These are phyloP conservation scores for Bagarius yarrelli DNA, from an alignment of 2,113 vertebrate species.

Conservation along the genomic window DNA sequence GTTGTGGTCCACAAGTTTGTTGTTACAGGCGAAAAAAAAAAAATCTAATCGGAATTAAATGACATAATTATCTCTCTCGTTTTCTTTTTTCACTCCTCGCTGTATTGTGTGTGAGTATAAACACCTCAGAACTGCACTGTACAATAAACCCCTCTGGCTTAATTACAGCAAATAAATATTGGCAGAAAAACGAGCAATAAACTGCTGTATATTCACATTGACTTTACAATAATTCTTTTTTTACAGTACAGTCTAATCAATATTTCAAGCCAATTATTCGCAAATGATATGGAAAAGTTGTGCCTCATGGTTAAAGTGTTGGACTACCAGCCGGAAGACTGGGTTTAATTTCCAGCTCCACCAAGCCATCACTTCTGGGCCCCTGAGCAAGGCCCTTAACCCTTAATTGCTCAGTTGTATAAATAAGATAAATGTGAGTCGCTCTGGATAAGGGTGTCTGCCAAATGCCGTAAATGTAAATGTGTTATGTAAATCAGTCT, in stretches of 20 bases:
- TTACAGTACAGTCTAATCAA: slow-evolving; percentile 22
- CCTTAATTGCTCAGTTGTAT: no score
- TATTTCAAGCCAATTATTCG: slow-evolving; percentile 33
- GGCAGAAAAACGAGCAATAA: slow-evolving; percentile 13
- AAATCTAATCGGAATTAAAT: slow-evolving; percentile 24
- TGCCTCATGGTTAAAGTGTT: no score
- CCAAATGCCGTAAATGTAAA: no score
- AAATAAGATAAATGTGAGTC: no score
- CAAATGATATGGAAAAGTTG: no score
- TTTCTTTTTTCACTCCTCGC: not conserved
- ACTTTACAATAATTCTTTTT: slow-evolving; percentile 20
- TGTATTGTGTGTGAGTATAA: slow-evolving; percentile 15
- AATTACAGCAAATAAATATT: slow-evolving; percentile 25
- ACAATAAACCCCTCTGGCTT: not conserved
- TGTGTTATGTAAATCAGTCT: no score
- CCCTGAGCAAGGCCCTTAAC: no score
- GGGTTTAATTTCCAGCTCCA: no score
- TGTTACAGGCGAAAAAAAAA: not conserved
- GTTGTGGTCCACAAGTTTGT: not conserved
- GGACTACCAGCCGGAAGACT: no score
- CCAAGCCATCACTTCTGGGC: no score
- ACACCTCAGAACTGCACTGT: slow-evolving; percentile 1
- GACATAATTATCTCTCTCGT: not conserved
- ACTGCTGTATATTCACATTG: slow-evolving; percentile 14
- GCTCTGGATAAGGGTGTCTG: no score